Base-by-base conservation (phyloP, 1,140 invertebrate genomes). In the Plectus sambesii region DNA sequence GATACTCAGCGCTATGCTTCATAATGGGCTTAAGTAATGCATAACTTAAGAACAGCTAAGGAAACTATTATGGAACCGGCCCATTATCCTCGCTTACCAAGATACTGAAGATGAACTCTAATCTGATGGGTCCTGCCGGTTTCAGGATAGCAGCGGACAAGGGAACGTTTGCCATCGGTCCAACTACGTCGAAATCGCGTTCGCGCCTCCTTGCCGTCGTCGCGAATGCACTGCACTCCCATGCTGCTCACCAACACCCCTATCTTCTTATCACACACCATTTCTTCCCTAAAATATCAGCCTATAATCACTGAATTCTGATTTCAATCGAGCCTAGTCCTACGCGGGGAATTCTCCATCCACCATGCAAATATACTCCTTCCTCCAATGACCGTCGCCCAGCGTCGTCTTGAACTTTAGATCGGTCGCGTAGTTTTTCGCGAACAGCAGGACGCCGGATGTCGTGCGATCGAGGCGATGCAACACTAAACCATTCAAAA, bases 111-210 rank as follows among this genome's bases (percentile, higher is more conserved):
- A 74, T 98, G 93, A n/a, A 98, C 88, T 51, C 93, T 77, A 53
- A 98, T 97, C 72, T 98, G 93, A 72, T 98, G 93, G 81, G 96
- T 98, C 51, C 93, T 75, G 0, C 93, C 93, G 1, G 92, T 96
- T 59, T 84, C 81, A 0, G 92, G 72, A 55, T 82, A 81, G 73
- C 89, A 94, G 17, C 84, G 74, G 1, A 98, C 87, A 20, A 97
- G 84, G 62, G 87, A 94, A 0, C 85, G 84, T 61, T 82, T 83
- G 2, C 79, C 63, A 17, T 53, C 46, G 9, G 51, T 79, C 44
- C 84, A 87, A 6, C 97, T 70, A 63, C 83, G 24, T 79, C 68
- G 86, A 80, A 76, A 97, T 93, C 45, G 81, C 79, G 0, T 89
- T 94, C 17, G 80, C 78, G 69, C 88, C 87, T 55, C 83, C 81